Base-by-base conservation (phyloP, 2,888 invertebrate species). In the Rhyacophila evoluta region DNA sequence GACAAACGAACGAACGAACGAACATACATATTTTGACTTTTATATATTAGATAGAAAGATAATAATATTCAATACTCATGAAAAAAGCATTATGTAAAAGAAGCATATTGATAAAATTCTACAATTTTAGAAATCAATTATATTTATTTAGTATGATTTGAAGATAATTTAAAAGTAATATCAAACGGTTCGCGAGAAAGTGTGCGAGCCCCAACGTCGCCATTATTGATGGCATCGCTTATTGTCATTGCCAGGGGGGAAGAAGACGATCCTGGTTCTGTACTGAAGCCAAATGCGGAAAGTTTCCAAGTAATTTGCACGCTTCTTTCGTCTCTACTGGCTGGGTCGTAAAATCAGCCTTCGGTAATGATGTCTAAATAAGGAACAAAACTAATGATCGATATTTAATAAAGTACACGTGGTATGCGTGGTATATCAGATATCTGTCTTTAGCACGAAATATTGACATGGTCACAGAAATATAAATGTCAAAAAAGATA, bases 251-350 rank as follows among this genome's bases (percentile, higher is more conserved):
- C 19, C 55, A 55, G 19, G 55, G 55, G 55, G 15, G 55, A 55
- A 19, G 19, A 19, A 5, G 55, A 55, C 10, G 55, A 19, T 15
- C 10, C 19, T 8, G 55, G 55, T 55, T 55, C 10, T 12, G 55
- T 12, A 55, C 55, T 19, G 55, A 10, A 55, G 19, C 55, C 19
- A 55, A 55, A 55, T 55, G 19, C 19, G 55, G 19, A 55, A 55
- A 55, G 15, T 55, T 55, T 55, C 19, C 19, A 19, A 55, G 55
- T 55, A 55, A 55, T 55, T 55, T 55, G 55, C 55, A 55, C 55
- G 55, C 55, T 55, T 10, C 55, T 55, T 6, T 33, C 29, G 4
- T 33, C 55, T 55, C 19, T 10, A 8, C 8, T 19, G 10, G 19
- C 15, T 55, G 10, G 55, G 25, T 55, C 55, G 55, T 55, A 55